These are phyloP conservation scores for Dinomys branickii DNA, from an alignment of 2,113 vertebrate genomes.

Conservation along the genomic window DNA sequence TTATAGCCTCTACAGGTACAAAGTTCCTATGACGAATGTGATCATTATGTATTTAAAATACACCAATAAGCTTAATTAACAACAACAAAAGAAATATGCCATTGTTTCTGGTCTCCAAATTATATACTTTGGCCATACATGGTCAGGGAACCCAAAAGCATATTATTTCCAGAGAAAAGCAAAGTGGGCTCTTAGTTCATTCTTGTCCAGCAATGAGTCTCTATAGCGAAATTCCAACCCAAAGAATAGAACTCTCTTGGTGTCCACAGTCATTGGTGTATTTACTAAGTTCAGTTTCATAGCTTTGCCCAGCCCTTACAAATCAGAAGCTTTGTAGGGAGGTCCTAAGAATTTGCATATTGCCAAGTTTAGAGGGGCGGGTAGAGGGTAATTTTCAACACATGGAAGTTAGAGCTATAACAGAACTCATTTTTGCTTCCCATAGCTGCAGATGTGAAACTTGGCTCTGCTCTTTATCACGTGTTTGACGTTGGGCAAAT, in stretches of 20 bases:
- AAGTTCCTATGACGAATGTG: neutral
- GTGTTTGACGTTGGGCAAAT: neutral
- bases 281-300: neutral
- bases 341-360: neutral
- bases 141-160: neutral
- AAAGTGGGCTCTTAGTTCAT: neutral
- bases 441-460: neutral
- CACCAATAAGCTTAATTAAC: neutral
- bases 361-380: neutral
- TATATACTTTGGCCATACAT: neutral
- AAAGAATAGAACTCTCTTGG: neutral
- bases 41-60: neutral
- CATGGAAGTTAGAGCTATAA: neutral
- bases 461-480: neutral
- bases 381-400: neutral
- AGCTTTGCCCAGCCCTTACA: neutral
- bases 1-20: neutral
- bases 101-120: neutral
- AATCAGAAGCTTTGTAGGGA: neutral
- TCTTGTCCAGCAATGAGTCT: neutral
- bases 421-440: neutral
- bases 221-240: neutral
- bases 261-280: neutral
- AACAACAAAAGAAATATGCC: neutral
- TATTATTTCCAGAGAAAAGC: conserved; percentile 20